These are phyloP conservation scores for Nasonia oneida DNA, from an alignment of 2,888 invertebrate genomes.

Conservation along the genomic window DNA sequence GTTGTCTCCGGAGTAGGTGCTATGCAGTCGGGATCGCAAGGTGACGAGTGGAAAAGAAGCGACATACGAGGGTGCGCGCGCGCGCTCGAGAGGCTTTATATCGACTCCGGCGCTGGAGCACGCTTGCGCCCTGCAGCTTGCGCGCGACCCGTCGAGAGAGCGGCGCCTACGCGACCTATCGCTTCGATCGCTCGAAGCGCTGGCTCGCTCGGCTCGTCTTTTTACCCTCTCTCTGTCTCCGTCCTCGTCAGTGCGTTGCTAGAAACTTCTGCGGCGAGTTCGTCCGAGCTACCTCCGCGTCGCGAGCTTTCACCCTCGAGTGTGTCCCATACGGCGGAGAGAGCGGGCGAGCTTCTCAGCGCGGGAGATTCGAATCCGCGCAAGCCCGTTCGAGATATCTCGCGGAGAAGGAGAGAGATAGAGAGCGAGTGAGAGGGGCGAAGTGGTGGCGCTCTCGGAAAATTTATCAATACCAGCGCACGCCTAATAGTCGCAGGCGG, in stretches of 20 bases:
- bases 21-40: no score
- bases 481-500: constrained; percentile 68
- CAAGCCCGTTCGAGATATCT: not conserved
- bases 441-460: constrained; percentile 7
- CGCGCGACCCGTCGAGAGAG: not conserved
- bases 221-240: not conserved
- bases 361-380: constrained; percentile 12
- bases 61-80: no score
- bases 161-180: not conserved
- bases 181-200: constrained; percentile 2
- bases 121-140: not conserved
- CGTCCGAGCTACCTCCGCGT: no score
- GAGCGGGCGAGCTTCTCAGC: not conserved
- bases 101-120: constrained; percentile 31
- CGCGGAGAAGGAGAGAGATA: not conserved
- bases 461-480: constrained; percentile 74
- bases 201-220: not conserved
- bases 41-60: no score
- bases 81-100: constrained; percentile 44
- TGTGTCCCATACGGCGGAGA: not conserved
- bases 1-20: no score
- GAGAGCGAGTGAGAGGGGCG: not conserved
- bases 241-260: not conserved
- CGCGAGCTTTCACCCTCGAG: no score
- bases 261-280: not conserved